Conservation (phyloP, 2,888 invertebrate species). For the Drosophila phalerata region DNA sequence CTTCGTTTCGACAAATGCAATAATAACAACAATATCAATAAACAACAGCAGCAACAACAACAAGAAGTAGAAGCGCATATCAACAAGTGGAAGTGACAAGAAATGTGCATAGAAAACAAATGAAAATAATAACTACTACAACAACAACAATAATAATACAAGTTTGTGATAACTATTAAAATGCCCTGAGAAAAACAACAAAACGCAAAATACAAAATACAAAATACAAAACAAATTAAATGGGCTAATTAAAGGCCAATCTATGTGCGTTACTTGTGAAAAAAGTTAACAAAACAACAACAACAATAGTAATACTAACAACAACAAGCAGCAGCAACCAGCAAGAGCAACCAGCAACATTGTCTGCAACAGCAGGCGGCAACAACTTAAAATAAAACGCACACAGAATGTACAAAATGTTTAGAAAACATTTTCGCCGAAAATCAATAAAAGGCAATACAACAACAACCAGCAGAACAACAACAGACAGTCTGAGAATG, state of each 20-base stretch:
- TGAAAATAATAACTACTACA: slow-evolving; percentile 22
- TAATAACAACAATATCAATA: slow-evolving; percentile 29
- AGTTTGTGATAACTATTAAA: slow-evolving; percentile 22
- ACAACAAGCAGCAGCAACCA: slow-evolving; percentile 14
- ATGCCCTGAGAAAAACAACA: slow-evolving; percentile 25
- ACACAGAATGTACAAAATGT: slow-evolving; percentile 84
- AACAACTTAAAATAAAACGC: slow-evolving; percentile 47
- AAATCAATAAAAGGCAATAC: slow-evolving; percentile 74
- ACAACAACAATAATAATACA: slow-evolving; percentile 32
- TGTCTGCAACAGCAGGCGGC: slow-evolving; percentile 45
- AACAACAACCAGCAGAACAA: slow-evolving; percentile 19
- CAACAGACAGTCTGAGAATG: slow-evolving; percentile 70
- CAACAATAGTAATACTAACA: slow-evolving; percentile 34
- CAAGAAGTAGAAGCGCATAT: slow-evolving; percentile 38
- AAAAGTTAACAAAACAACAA: slow-evolving; percentile 40
- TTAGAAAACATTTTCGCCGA: slow-evolving; percentile 85
- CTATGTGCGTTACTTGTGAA: slow-evolving; percentile 53
- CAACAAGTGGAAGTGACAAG: slow-evolving; percentile 72
- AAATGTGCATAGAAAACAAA: slow-evolving; percentile 60
- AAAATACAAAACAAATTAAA: slow-evolving; percentile 29
- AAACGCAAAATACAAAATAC: slow-evolving; percentile 24
- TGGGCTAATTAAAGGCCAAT: slow-evolving; percentile 67
- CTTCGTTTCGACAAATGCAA: slow-evolving; percentile 52
- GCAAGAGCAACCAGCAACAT: slow-evolving; percentile 59
- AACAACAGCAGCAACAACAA: slow-evolving; percentile 30